phyloP scores from a whole-genome alignment of 92 coral and sea anemone species.

The Muricea muricata region DNA sequence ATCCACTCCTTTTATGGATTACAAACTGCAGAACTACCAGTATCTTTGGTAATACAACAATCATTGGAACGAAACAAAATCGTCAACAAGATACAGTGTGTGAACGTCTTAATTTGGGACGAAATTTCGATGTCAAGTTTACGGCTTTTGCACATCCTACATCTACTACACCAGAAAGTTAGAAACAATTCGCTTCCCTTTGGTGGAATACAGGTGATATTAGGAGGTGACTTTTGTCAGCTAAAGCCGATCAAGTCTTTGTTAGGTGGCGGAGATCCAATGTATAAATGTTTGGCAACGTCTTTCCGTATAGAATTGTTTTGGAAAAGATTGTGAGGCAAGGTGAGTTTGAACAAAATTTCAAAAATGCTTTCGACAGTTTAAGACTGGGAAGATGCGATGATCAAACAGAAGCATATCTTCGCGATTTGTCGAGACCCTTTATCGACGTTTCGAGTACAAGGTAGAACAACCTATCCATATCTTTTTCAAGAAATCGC shows the following conservation, averaged over 20 bases:
- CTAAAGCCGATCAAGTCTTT: not conserved
- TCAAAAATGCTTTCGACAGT: not conserved
- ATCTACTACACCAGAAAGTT: not conserved
- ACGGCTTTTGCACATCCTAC: not conserved
- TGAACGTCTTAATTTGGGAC: too few relatives aligned
- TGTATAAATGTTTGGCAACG: not conserved
- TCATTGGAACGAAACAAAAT: not conserved
- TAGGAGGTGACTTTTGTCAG: not conserved
- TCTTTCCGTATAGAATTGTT: not conserved
- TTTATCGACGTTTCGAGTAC: too few relatives aligned
- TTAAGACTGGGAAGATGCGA: not conserved
- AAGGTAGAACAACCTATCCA: too few relatives aligned
- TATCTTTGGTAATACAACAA: not conserved
- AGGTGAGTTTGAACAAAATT: not conserved
- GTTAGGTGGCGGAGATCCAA: not conserved
- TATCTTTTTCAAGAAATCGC: too few relatives aligned
- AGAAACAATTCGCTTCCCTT: not conserved
- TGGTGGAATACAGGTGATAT: not conserved
- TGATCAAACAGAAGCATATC: not conserved
- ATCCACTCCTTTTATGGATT: not conserved
- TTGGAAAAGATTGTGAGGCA: not conserved
- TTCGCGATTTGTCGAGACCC: too few relatives aligned
- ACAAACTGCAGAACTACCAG: not conserved
- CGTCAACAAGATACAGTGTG: not conserved
- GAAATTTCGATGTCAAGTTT: not conserved